A percentile compares a stretch with the other conserved stretches of the same genome.
Conservation (phyloP, 2,888 invertebrate genomes). For the Drosophila robusta region DNA sequence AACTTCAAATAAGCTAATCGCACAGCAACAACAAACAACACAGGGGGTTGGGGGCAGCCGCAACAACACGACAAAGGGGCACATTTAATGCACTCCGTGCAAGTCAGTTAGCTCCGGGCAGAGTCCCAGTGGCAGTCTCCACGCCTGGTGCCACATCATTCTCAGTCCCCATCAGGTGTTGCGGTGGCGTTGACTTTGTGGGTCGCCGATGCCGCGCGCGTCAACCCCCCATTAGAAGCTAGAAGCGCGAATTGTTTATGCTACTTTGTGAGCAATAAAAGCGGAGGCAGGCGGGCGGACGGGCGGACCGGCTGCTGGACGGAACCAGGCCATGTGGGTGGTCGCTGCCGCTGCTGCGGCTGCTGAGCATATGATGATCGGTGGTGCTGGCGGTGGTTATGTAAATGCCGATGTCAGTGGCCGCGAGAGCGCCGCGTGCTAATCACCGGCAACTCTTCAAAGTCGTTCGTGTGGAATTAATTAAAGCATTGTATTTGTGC, state of each 20-base stretch:
- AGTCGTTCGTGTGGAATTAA: constrained; percentile 81
- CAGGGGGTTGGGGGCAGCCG: constrained; percentile 8
- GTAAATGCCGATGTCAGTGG: constrained; percentile 35
- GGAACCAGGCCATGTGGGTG: constrained; percentile 65
- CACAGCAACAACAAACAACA: constrained; percentile 44
- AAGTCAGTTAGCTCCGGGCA: constrained; percentile 14
- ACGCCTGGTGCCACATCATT: background rate
- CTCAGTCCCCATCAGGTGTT: constrained; percentile 71
- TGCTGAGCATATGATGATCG: constrained; percentile 45
- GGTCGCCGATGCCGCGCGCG: constrained; percentile 15
- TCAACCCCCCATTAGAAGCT: constrained; percentile 15
- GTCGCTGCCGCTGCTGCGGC: constrained; percentile 38
- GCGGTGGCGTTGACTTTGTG: constrained; percentile 76
- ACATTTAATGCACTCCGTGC: constrained; percentile 58
- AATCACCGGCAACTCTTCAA: constrained; percentile 83
- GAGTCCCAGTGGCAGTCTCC: background rate
- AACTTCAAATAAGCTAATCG: constrained; percentile 74
- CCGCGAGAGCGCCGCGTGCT: constrained; percentile 52
- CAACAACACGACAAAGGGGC: constrained; percentile 17
- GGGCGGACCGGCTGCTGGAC: background rate
- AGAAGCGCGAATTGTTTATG: constrained; percentile 75
- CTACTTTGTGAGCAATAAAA: constrained; percentile 80
- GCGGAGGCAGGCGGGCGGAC: constrained; percentile 38
- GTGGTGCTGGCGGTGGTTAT: constrained; percentile 27
- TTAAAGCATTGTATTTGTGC: constrained; percentile 63